Conservation (phyloP, 1,140 invertebrate genomes). For the Caenorhabditis briggsae region DNA sequence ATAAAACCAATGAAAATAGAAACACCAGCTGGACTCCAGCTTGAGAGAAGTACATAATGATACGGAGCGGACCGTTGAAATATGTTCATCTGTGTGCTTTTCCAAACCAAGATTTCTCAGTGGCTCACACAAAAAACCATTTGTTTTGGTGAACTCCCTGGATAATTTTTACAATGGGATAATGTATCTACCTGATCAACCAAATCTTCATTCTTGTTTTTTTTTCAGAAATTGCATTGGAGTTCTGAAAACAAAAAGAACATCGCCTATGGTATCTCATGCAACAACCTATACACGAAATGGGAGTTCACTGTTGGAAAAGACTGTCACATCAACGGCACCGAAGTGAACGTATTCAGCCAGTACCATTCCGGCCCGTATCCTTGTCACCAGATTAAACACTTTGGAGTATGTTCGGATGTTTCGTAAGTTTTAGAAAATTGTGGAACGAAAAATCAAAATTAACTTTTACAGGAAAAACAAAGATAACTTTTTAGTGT, state of each 20-base stretch:
- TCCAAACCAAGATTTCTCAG: no score
- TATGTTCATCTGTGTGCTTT: no score
- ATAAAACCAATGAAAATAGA: no score
- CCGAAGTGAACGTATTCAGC: not conserved
- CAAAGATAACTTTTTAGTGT: not conserved
- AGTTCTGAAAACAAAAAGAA: constrained; percentile 29
- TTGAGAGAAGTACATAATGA: no score
- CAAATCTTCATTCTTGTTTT: not conserved
- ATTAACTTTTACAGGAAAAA: not conserved
- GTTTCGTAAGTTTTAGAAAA: not conserved
- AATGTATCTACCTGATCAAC: not conserved
- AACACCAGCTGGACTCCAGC: no score
- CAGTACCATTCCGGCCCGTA: constrained; percentile 4
- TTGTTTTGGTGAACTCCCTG: no score
- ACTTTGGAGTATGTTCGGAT: not conserved
- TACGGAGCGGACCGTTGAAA: no score
- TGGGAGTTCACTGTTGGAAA: constrained; percentile 24
- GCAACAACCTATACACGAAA: constrained; percentile 27
- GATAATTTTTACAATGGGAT: no score
- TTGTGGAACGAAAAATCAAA: not conserved
- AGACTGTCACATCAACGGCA: not conserved
- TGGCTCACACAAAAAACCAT: not conserved
- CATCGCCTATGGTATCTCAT: constrained; percentile 13
- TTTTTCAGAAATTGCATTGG: constrained; percentile 19
- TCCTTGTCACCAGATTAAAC: constrained; percentile 27